Percentiles rank a stretch among this genome's conserved stretches.
phyloP scores from a whole-genome alignment of 2,888 invertebrate species.

The Noctua comes region DNA sequence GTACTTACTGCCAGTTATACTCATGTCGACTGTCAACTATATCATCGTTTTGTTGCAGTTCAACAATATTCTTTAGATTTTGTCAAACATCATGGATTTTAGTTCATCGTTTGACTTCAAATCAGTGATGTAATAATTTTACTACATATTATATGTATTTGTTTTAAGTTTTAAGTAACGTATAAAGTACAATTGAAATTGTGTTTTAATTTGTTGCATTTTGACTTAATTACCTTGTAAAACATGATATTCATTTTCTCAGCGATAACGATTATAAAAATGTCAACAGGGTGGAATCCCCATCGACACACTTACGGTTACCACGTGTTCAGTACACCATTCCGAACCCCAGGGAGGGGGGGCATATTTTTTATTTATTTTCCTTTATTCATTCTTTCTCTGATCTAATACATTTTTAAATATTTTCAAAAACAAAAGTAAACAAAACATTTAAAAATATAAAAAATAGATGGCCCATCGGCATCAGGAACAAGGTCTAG shows the following conservation, averaged over 20 bases:
- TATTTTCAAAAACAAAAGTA: too few species aligned
- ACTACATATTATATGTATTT: not conserved
- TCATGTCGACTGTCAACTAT: constrained; percentile 16
- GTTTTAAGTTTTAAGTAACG: not conserved
- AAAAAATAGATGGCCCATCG: too few species aligned
- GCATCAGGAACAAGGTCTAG: too few species aligned
- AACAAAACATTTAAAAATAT: too few species aligned
- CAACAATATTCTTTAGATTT: constrained; percentile 22
- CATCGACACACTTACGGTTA: too few species aligned
- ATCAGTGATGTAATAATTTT: not conserved
- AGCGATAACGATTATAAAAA: not conserved
- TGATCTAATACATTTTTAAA: too few species aligned
- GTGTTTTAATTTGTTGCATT: not conserved
- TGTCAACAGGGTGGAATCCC: too few species aligned
- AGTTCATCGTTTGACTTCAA: not conserved
- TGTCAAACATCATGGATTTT: not conserved
- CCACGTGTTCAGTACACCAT: too few species aligned
- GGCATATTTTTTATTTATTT: too few species aligned
- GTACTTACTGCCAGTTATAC: constrained; percentile 19
- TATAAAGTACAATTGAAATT: not conserved
- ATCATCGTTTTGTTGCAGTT: constrained; percentile 34
- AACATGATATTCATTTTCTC: not conserved
- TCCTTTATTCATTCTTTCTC: too few species aligned
- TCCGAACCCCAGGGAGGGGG: too few species aligned
- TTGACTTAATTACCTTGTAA: not conserved